Percentiles rank a stretch among this genome's conserved stretches.
Evolutionary conservation across 2,888 invertebrate genomes (phyloP).

Genomic region (Molorchus minor): DNA sequence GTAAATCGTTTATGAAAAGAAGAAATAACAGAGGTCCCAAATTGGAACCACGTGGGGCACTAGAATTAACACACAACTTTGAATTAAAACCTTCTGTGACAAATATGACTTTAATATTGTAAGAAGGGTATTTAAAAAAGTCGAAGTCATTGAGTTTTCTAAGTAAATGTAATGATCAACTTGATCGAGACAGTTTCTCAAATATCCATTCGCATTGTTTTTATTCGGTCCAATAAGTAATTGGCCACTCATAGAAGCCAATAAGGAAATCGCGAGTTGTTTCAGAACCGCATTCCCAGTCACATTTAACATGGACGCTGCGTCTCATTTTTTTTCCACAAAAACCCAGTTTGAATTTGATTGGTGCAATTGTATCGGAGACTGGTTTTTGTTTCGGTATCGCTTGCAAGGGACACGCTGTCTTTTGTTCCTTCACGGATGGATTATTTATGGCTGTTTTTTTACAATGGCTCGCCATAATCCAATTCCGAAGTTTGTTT

Average conservation of each 20-base stretch:
- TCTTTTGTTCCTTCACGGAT: constrained; percentile 52
- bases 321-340: constrained; percentile 45
- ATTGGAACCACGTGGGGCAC: too few relatives aligned
- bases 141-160: too few relatives aligned
- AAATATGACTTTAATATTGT: too few relatives aligned
- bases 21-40: too few relatives aligned
- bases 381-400: constrained; percentile 57
- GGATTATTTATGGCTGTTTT: constrained; percentile 48
- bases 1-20: too few relatives aligned
- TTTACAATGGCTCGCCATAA: constrained; percentile 43
- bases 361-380: constrained; percentile 59
- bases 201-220: too few relatives aligned
- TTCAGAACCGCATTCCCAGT: constrained; percentile 37
- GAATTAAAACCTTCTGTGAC: too few relatives aligned
- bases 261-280: constrained; percentile 43
- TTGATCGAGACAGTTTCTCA: too few relatives aligned
- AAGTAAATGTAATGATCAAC: too few relatives aligned
- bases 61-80: too few relatives aligned
- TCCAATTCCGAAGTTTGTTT: constrained; percentile 39
- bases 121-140: too few relatives aligned
- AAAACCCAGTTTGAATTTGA: constrained; percentile 56
- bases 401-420: constrained; percentile 46
- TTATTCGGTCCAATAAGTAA: constrained; percentile 8
- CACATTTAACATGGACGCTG: constrained; percentile 50
- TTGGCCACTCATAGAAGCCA: constrained; percentile 27